These are phyloP conservation scores for Corythucha ciliata DNA, from an alignment of 2,888 invertebrate species.

Conservation along the genomic window DNA sequence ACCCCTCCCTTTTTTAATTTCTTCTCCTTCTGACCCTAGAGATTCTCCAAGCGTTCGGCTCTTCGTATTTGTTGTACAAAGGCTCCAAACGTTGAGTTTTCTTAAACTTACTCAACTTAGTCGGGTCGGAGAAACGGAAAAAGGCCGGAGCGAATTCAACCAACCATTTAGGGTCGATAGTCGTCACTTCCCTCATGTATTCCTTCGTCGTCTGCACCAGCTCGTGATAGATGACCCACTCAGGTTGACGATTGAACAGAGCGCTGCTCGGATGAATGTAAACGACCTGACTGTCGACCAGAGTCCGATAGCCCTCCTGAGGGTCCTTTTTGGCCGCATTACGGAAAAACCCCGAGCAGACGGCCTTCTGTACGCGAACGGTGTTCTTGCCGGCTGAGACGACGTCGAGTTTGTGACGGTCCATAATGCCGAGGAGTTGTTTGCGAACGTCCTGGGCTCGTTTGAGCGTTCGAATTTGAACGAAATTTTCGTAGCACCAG, in stretches of 20 bases:
- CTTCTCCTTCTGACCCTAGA: slow-evolving; percentile 79
- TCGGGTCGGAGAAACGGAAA: slow-evolving; percentile 97
- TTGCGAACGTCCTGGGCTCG: slow-evolving; percentile 96
- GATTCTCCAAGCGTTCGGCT: slow-evolving; percentile 98
- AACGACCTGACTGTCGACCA: slow-evolving; percentile 95
- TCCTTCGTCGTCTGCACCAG: slow-evolving; percentile 97
- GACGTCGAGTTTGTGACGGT: slow-evolving; percentile 90
- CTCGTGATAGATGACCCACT: slow-evolving; percentile 99
- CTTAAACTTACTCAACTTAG: slow-evolving; percentile 96
- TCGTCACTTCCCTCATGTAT: slow-evolving; percentile 97
- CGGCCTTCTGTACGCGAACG: slow-evolving; percentile 91
- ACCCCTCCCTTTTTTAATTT: too few species aligned
- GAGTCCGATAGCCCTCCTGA: slow-evolving; percentile 92
- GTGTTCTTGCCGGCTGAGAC: slow-evolving; percentile 94
- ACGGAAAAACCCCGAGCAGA: slow-evolving; percentile 96
- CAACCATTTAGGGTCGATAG: slow-evolving; percentile 95
- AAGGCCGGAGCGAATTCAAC: slow-evolving; percentile 99
- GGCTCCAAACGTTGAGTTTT: slow-evolving; percentile 97
- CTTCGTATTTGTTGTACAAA: slow-evolving; percentile 96
- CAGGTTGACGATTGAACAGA: slow-evolving; percentile 94
- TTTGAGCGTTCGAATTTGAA: slow-evolving; percentile 92
- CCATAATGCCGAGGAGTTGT: slow-evolving; percentile 95
- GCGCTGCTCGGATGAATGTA: slow-evolving; percentile 99
- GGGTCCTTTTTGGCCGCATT: slow-evolving; percentile 99
- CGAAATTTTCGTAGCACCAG: slow-evolving; percentile 99